Evolutionary conservation across 1,140 invertebrate species (phyloP).

Genomic region (Sycophaga agraensis): DNA sequence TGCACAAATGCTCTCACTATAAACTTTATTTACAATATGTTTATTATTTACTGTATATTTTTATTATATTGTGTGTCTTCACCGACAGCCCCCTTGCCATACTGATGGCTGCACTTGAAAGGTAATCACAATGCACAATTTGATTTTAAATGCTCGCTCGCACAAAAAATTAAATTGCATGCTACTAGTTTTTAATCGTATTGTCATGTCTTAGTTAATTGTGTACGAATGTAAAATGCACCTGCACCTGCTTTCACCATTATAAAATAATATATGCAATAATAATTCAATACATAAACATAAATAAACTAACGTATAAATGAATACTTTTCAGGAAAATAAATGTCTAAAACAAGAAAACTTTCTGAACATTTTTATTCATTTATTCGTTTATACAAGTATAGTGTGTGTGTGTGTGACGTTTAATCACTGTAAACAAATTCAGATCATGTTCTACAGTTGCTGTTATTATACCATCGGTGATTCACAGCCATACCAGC

Average conservation of each 20-base stretch:
- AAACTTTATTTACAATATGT: constrained; percentile 42
- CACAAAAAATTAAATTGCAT: constrained; percentile 45
- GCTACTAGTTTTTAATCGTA: constrained; percentile 38
- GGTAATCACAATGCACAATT: constrained; percentile 68
- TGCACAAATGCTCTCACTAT: constrained; percentile 24
- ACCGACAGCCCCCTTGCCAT: constrained; percentile 80
- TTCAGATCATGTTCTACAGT: too few relatives aligned
- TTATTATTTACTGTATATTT: constrained; percentile 55
- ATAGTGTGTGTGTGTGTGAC: too few relatives aligned
- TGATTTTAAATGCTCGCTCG: constrained; percentile 47
- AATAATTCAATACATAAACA: too few relatives aligned
- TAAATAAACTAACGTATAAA: too few relatives aligned
- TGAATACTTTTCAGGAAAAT: too few relatives aligned
- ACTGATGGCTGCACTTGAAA: constrained; percentile 81
- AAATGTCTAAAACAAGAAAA: too few relatives aligned
- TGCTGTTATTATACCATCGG: too few relatives aligned
- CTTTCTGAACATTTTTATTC: too few relatives aligned
- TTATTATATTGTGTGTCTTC: constrained; percentile 59
- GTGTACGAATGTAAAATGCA: constrained; percentile 13
- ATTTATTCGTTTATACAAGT: too few relatives aligned
- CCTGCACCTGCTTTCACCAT: constrained; percentile 9
- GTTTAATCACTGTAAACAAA: too few relatives aligned
- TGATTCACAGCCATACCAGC: too few relatives aligned
- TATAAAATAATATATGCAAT: neutral
- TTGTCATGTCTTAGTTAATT: neutral